Conservation (phyloP, 2,797 vertebrate species). For the Philypnodon macrostomus region DNA sequence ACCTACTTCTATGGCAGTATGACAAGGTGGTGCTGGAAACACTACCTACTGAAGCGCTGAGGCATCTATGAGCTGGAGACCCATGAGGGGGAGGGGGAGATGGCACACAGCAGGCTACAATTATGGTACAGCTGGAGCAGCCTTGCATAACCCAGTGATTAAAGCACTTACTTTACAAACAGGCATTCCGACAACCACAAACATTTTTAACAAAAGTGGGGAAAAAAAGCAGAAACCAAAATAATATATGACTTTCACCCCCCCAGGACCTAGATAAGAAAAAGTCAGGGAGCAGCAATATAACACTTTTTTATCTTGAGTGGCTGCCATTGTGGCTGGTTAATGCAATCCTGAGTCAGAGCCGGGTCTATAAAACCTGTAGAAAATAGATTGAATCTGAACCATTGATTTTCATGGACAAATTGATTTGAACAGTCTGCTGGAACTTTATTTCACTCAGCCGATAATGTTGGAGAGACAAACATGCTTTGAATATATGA, state of each 20-base stretch:
- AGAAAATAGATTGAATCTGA: slow-evolving; percentile 38
- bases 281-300: slow-evolving; percentile 27
- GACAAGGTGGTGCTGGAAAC: slow-evolving; percentile 53
- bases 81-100: slow-evolving; percentile 19
- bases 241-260: slow-evolving; percentile 25
- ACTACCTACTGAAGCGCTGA: slow-evolving; percentile 45
- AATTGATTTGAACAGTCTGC: slow-evolving; percentile 50
- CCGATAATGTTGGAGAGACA: slow-evolving; percentile 29
- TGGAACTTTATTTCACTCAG: slow-evolving; percentile 34
- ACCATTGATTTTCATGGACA: slow-evolving; percentile 44
- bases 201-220: slow-evolving; percentile 11
- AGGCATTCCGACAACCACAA: background rate
- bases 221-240: slow-evolving; percentile 30
- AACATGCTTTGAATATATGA: slow-evolving; percentile 27
- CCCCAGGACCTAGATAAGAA: slow-evolving; percentile 19
- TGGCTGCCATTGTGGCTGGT: slow-evolving; percentile 28
- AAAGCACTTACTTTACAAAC: slow-evolving; percentile 29
- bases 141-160: slow-evolving; percentile 48
- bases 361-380: slow-evolving; percentile 22
- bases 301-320: slow-evolving; percentile 47
- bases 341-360: slow-evolving; percentile 35
- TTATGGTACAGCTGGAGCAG: slow-evolving; percentile 63
- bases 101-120: slow-evolving; percentile 54
- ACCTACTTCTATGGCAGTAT: slow-evolving; percentile 45
- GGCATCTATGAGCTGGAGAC: slow-evolving; percentile 31